These are phyloP conservation scores for Cavia aperea DNA, from an alignment of 2,113 vertebrate genomes.

Conservation along the genomic window DNA sequence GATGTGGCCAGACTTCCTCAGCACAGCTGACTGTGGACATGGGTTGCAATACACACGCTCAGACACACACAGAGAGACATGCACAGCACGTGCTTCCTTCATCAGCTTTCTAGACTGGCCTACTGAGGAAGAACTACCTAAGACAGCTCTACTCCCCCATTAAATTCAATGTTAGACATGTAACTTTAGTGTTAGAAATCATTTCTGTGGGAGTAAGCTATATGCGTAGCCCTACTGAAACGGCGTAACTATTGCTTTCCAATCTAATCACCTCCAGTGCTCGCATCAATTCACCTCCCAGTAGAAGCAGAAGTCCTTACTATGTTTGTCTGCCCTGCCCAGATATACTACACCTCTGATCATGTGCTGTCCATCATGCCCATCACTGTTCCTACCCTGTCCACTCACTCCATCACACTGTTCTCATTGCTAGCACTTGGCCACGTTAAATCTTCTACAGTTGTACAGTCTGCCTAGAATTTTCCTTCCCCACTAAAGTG, in stretches of 20 bases:
- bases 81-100: not conserved
- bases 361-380: not conserved
- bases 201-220: not conserved
- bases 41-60: not conserved
- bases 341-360: not conserved
- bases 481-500: not conserved
- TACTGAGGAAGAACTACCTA: not conserved
- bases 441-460: not conserved
- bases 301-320: constrained; percentile 1
- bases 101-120: not conserved
- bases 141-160: not conserved
- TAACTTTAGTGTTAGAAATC: not conserved
- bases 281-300: not conserved
- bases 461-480: not conserved
- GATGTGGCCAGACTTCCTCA: not conserved
- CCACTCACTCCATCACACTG: not conserved
- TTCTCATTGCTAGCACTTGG: not conserved
- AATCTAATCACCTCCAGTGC: not conserved
- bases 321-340: not conserved
- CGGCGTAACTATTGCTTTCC: not conserved
- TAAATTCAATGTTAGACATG: not conserved
- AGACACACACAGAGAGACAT: not conserved
- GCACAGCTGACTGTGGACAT: not conserved
- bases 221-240: not conserved
- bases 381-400: not conserved